Evolutionary conservation across 2,113 vertebrate genomes (phyloP), one percentile per base, ranked within the genome.

Genomic region (Aix galericulata): DNA sequence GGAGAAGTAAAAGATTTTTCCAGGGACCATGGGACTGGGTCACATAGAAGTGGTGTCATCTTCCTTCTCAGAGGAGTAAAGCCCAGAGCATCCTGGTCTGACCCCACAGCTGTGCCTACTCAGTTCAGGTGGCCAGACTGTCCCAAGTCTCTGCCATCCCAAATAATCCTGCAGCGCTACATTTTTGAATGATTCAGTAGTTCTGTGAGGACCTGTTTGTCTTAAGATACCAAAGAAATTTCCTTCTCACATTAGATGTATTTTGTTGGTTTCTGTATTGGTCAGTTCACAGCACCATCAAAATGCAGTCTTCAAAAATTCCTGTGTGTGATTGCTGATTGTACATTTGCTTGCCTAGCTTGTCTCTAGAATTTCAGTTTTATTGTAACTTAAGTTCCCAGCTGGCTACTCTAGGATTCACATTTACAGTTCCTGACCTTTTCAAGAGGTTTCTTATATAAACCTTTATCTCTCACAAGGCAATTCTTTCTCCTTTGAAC

Each of bases 91-190:
- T 11, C 7, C 42, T 52, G 13, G 1, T 76, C 38, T 68, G 48
- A 72, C 7, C 17, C 29, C 11, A 29, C 4, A 44, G 14, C 5
- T 36, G 22, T 77, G 21, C 9, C 17, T 80, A 8, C 8, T 44
- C 17, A 23, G 13, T 10, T 2, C 6, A 27, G 9, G 11, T 21
- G 13, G 9, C 32, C 44, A 56, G 21, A n/a, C 14, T 13, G 23
- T 4, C 1, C 16, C 50, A 8, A 55, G 9, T 11, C 23, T 0
- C 0, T 9, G 4, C 4, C 2, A 4, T 15, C 3, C 12, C 18
- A 55, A 69, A 20, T 4, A 25, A 6, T 12, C 13, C 8, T 32
- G 12, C 0, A 1, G 3, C 36, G 9, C 3, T 73, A 9, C 14
- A 50, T 34, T 36, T 22, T 13, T 4, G 3, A 1, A 17, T 17